Base-by-base conservation (phyloP, 2,888 invertebrate genomes). In the Mythimna albipuncta region DNA sequence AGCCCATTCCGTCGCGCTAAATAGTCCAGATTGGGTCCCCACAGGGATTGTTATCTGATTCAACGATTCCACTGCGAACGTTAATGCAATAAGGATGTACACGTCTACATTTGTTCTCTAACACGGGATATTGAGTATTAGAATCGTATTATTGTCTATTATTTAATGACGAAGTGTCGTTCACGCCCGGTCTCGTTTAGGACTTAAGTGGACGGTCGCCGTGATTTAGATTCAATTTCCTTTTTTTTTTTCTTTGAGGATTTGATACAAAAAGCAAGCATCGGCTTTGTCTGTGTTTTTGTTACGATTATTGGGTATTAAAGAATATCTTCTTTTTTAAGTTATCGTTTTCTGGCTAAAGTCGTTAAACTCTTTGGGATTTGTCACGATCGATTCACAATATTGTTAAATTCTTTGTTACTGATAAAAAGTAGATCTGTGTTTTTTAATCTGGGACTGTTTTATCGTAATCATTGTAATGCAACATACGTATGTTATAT, bases 1-100 rank as follows among this genome's bases (percentile, higher is more conserved):
- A 95, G 90, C 91, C 92, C 91, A 94, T 94, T 92, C 93, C 92
- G 88, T 87, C 92, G 95, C 95, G 96, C 95, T 96, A 96, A 96
- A 96, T 96, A 96, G 95, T 96, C 91, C 89, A 92, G 94, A 86
- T 86, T 86, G 88, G 84, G 82, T 78, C 87, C 88, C 94, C 91
- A 89, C 90, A 90, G 88, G 91, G 92, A 94, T 93, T 92, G 94
- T 94, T 93, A 94, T 94, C 95, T 93, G 95, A 94, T 95, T 94
- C 93, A 92, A 91, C 91, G 91, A 90, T 91, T 90, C 90, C 89
- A 90, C 91, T 87, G 79, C 89, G 89, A 86, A 87, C 77, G 85
- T 85, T 93, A 93, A 94, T 91, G 88, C 92, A 95, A 95, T 95
- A 94, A 95, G 95, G 96, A 96, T 93, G 94, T 93, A 89, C 90